A percentile compares a stretch with the other conserved stretches of the same genome.
These are phyloP conservation scores for Diadophis punctatus DNA, from an alignment of 2,113 vertebrate species.

Conservation along the genomic window DNA sequence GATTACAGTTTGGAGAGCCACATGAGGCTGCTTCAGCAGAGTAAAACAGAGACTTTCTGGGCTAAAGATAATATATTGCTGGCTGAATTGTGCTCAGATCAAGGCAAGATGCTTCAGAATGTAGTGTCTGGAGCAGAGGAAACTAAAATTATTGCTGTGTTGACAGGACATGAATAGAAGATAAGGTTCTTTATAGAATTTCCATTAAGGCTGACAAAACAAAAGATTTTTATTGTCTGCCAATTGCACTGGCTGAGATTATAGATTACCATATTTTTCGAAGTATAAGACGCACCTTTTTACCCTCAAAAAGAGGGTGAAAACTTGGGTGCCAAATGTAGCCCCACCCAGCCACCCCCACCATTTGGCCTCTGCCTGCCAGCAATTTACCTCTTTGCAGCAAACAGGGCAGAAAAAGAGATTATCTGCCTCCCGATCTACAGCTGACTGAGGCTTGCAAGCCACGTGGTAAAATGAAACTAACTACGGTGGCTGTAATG, in stretches of 20 bases:
- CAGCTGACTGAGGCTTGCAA: too few species aligned
- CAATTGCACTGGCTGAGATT: not conserved
- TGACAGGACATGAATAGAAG: not conserved
- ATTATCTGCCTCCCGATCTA: too few species aligned
- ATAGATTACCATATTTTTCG: too few species aligned
- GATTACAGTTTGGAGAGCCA: not conserved
- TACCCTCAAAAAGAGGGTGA: too few species aligned
- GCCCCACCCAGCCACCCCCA: too few species aligned
- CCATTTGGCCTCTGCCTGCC: too few species aligned
- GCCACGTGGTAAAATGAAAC: too few species aligned
- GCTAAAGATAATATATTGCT: not conserved
- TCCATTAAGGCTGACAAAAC: not conserved
- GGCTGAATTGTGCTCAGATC: not conserved
- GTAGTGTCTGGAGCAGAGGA: not conserved
- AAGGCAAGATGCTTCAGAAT: not conserved
- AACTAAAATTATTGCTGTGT: not conserved
- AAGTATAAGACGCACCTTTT: too few species aligned
- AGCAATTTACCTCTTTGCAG: too few species aligned
- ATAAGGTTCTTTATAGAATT: not conserved
- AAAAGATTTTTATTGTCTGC: not conserved
- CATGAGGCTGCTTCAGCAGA: not conserved
- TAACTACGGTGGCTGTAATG: too few species aligned
- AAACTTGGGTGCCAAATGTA: too few species aligned
- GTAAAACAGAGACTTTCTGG: not conserved
- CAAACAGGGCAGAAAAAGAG: too few species aligned